A percentile compares a stretch with the other conserved stretches of the same genome.
phyloP scores from a whole-genome alignment of 2,888 invertebrate species.

The Sepioteuthis lessoniana region DNA sequence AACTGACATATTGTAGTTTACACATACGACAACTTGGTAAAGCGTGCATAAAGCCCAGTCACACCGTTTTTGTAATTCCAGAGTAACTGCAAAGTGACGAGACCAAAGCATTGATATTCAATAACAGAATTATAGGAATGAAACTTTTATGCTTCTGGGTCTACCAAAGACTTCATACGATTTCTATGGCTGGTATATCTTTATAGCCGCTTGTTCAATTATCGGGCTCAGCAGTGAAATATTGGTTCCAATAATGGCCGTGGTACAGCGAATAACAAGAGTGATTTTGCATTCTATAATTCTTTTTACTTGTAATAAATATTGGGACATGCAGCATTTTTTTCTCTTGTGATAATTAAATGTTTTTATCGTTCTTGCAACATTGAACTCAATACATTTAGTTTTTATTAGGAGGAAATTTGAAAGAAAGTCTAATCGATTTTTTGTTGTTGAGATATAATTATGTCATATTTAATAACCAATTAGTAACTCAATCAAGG shows the following conservation, averaged over 20 bases:
- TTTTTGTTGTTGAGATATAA: too few relatives aligned
- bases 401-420: too few relatives aligned
- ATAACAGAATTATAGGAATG: neutral
- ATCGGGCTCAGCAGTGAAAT: neutral
- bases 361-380: too few relatives aligned
- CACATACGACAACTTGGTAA: neutral
- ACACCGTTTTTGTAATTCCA: neutral
- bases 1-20: neutral
- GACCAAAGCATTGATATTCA: neutral
- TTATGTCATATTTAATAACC: too few relatives aligned
- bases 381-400: too few relatives aligned
- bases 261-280: neutral
- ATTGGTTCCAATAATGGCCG: neutral
- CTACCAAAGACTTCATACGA: neutral
- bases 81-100: neutral
- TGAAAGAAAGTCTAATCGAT: too few relatives aligned
- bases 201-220: neutral
- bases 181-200: neutral
- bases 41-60: neutral
- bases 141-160: neutral
- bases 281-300: neutral
- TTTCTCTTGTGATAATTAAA: too few relatives aligned
- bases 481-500: too few relatives aligned
- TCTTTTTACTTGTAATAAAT: neutral
- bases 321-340: neutral